Evolutionary conservation across 53 echinoderm and acorn worm species (phyloP).

Genomic region (Henricia sp.): DNA sequence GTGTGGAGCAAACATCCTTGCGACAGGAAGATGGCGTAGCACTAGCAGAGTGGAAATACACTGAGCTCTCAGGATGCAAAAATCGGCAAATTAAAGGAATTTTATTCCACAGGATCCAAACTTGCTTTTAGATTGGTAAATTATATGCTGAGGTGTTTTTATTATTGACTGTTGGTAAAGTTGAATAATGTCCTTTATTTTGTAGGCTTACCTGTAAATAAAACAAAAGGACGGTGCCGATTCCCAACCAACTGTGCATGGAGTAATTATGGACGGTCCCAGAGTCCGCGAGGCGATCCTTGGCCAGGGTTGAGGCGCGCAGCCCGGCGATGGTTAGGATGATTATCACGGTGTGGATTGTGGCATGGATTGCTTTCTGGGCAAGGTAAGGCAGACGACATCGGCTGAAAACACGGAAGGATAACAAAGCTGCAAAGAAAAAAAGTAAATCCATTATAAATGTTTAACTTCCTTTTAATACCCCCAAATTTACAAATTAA

Average conservation of each 20-base stretch:
- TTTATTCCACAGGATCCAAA: too few species aligned
- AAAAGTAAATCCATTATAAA: neutral
- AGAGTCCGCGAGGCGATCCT: slow-evolving; percentile 49
- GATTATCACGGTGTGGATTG: slow-evolving; percentile 72
- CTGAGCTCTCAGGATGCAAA: too few species aligned
- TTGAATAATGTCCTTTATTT: too few species aligned
- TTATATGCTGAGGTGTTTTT: too few species aligned
- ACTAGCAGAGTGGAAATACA: too few species aligned
- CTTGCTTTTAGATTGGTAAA: too few species aligned
- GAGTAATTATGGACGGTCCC: slow-evolving; percentile 57
- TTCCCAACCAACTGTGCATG: slow-evolving; percentile 85
- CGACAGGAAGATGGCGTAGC: too few species aligned
- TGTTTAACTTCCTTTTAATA: too few species aligned
- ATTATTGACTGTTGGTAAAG: too few species aligned
- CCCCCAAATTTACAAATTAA: too few species aligned
- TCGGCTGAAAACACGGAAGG: slow-evolving; percentile 71
- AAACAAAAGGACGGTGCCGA: slow-evolving; percentile 65
- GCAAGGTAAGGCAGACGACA: slow-evolving; percentile 63
- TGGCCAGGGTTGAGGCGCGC: slow-evolving; percentile 72
- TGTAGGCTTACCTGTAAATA: slow-evolving; percentile 68
- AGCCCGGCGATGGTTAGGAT: slow-evolving; percentile 69
- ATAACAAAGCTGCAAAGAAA: slow-evolving; percentile 62
- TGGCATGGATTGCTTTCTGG: slow-evolving; percentile 78
- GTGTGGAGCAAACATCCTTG: too few species aligned
- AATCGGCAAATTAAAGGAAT: too few species aligned